These are phyloP conservation scores for Coptodon rendalli DNA, from an alignment of 2,113 vertebrate species.

Conservation along the genomic window DNA sequence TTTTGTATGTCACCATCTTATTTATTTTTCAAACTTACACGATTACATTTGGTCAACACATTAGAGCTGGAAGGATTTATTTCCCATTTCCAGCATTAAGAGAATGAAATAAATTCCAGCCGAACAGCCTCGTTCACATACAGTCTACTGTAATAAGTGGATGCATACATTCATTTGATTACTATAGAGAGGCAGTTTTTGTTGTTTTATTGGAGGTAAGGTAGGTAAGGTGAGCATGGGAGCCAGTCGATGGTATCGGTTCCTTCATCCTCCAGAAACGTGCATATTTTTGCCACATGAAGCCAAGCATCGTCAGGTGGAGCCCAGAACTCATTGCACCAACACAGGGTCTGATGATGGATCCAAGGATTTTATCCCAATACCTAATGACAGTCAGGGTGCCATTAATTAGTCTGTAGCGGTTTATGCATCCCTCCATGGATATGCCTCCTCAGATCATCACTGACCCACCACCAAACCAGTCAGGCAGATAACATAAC, in stretches of 20 bases:
- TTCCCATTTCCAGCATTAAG: neutral
- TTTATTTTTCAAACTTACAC: neutral
- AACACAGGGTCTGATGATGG: neutral
- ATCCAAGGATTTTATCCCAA: neutral
- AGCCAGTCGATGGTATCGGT: neutral
- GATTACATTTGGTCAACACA: neutral
- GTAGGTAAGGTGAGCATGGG: neutral
- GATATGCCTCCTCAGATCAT: neutral
- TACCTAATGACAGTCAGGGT: neutral
- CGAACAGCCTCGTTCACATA: neutral
- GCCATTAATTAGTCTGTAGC: neutral
- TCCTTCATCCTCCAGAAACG: neutral
- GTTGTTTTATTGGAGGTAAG: neutral
- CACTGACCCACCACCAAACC: neutral
- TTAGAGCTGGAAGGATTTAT: neutral
- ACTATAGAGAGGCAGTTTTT: neutral
- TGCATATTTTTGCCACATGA: neutral
- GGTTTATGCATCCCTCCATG: neutral
- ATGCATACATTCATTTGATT: neutral
- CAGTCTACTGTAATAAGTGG: neutral
- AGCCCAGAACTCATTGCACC: neutral
- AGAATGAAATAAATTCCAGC: neutral
- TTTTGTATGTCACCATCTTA: neutral
- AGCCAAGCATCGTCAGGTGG: neutral
- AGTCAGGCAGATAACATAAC: neutral